Evolutionary conservation across 2,888 invertebrate genomes (phyloP).

Genomic region (Chrysolina americana): DNA sequence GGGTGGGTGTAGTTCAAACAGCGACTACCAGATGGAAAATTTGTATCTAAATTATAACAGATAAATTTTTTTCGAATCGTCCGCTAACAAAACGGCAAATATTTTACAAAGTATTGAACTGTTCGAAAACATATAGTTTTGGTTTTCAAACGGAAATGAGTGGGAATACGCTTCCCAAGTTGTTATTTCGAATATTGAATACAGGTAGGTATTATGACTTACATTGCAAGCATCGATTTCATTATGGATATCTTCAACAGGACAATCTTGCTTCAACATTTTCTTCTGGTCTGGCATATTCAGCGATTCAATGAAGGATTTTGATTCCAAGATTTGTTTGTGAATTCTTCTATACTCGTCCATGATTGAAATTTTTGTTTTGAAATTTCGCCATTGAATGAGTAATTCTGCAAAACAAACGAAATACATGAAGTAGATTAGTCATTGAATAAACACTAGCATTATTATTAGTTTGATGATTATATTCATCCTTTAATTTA

Average conservation of each 20-base stretch:
- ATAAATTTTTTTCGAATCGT: no score
- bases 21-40: no score
- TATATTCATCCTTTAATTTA: not conserved
- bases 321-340: slow-evolving; percentile 65
- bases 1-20: no score
- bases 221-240: slow-evolving; percentile 67
- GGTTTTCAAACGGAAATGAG: no score
- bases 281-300: slow-evolving; percentile 56
- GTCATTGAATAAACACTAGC: not conserved
- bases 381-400: slow-evolving; percentile 71
- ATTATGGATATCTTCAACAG: slow-evolving; percentile 65
- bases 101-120: no score
- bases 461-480: not conserved
- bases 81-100: no score
- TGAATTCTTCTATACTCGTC: slow-evolving; percentile 66
- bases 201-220: slow-evolving; percentile 58
- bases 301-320: slow-evolving; percentile 64
- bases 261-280: slow-evolving; percentile 55
- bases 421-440: not conserved
- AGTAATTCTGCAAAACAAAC: slow-evolving; percentile 68
- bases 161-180: no score
- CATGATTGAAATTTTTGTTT: slow-evolving; percentile 66
- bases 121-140: no score
- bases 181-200: not conserved
- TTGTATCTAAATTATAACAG: no score